Conservation (phyloP, 2,113 vertebrate genomes). For the Scortum barcoo region DNA sequence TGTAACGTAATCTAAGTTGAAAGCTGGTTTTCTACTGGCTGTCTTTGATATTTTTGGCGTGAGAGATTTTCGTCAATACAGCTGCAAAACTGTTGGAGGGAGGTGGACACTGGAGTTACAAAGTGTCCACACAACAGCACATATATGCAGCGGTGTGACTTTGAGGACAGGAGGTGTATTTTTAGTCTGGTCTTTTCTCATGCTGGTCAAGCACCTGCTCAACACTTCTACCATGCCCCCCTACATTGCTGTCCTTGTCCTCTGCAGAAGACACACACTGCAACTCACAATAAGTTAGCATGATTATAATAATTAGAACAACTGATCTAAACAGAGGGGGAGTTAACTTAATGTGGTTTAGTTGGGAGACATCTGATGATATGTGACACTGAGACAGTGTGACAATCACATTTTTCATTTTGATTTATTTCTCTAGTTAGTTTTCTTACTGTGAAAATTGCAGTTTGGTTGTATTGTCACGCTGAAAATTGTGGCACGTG, state of each 20-base stretch:
- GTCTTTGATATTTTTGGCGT: not conserved
- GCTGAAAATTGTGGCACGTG: not conserved
- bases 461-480: no score
- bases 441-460: no score
- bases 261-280: not conserved
- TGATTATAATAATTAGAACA: no score
- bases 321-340: no score
- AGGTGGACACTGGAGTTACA: not conserved
- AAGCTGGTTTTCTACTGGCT: not conserved
- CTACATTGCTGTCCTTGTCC: not conserved
- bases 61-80: not conserved
- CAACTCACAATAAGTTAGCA: no score
- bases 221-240: not conserved
- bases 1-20: constrained; percentile 15
- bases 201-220: not conserved
- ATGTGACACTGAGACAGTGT: no score
- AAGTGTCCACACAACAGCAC: not conserved
- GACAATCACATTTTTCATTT: no score
- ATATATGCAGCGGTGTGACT: not conserved
- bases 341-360: no score
- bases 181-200: no score
- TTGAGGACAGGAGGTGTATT: not conserved
- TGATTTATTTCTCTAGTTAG: no score
- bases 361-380: no score
- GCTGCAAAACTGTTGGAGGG: not conserved